Percentiles rank a stretch among this genome's conserved stretches.
phyloP scores from a whole-genome alignment of 2,113 vertebrate genomes.

The Bothrops jararaca region DNA sequence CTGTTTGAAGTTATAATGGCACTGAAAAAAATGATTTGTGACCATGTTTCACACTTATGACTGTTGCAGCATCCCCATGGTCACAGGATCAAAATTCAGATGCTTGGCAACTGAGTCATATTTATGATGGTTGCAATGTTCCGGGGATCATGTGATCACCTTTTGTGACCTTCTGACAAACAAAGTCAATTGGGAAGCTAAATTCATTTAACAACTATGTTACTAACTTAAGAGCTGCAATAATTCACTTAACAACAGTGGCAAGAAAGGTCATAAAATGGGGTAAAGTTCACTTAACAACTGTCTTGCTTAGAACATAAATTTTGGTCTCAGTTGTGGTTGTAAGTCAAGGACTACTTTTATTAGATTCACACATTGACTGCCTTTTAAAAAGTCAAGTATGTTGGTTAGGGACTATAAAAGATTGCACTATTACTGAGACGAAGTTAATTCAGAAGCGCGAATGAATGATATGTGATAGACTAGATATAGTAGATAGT shows the following conservation, averaged over 20 bases:
- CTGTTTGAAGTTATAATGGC: neutral
- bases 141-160: neutral
- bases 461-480: too few relatives aligned
- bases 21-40: neutral
- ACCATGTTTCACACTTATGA: neutral
- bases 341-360: neutral
- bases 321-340: neutral
- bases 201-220: neutral
- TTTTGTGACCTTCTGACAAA: neutral
- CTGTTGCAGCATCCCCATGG: neutral
- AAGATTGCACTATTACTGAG: too few relatives aligned
- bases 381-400: neutral
- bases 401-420: too few relatives aligned
- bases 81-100: neutral
- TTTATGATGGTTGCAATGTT: neutral
- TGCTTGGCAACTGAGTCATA: neutral
- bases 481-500: too few relatives aligned
- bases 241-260: neutral
- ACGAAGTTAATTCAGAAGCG: too few relatives aligned
- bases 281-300: too few relatives aligned
- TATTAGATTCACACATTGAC: neutral
- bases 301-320: neutral
- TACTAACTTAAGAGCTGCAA: neutral
- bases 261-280: neutral
- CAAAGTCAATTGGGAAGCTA: neutral